These are phyloP conservation scores for Gallinago media DNA, from an alignment of 2,113 vertebrate species.

Conservation along the genomic window DNA sequence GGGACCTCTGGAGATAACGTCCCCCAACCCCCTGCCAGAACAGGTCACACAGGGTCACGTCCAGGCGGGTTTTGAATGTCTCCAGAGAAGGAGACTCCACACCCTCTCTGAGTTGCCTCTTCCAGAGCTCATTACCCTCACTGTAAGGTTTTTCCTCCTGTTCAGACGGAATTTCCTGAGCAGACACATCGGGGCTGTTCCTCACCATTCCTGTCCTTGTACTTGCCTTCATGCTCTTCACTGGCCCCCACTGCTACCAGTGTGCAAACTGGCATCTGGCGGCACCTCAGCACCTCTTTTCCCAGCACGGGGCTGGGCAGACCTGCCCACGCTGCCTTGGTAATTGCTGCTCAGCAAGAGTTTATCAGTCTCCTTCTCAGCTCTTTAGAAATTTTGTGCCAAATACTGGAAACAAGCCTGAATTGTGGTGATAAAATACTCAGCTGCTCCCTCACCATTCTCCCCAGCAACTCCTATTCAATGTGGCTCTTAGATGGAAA, in stretches of 20 bases:
- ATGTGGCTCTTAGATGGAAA: background rate
- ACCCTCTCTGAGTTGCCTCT: background rate
- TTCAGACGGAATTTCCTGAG: background rate
- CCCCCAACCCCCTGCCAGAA: no score
- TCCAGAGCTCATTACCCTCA: background rate
- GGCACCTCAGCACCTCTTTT: background rate
- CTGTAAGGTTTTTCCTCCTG: background rate
- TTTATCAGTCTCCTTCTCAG: background rate
- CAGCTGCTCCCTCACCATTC: background rate
- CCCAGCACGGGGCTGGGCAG: background rate
- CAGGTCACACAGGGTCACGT: background rate
- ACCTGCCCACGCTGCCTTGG: background rate
- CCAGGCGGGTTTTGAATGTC: background rate
- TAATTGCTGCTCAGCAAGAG: background rate
- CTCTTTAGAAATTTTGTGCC: background rate
- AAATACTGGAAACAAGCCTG: background rate
- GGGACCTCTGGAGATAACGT: background rate
- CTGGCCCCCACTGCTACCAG: background rate
- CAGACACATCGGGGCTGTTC: rapidly evolving
- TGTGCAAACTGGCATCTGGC: background rate
- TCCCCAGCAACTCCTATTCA: background rate
- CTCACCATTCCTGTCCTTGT: background rate
- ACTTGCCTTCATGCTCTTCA: background rate
- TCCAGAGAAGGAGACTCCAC: background rate
- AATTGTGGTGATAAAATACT: background rate